Conservation (phyloP, 1,140 invertebrate genomes). For the Idris sp. region DNA sequence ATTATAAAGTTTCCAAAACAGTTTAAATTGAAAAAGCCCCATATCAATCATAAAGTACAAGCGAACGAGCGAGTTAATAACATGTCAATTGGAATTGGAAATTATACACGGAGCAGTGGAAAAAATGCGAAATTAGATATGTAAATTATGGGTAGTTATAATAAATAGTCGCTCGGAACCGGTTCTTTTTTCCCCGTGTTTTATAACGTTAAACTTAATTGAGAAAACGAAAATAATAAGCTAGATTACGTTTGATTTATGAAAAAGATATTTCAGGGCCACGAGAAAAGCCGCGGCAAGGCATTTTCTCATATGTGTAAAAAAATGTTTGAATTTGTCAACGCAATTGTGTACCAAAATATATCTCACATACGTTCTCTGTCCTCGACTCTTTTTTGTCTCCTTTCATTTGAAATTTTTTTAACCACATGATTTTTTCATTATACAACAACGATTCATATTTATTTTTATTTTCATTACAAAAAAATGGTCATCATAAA, state of each 20-base stretch:
- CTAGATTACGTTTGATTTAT: conserved; percentile 56
- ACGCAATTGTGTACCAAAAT: no score
- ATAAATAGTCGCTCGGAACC: conserved; percentile 56
- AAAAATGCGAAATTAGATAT: conserved; percentile 59
- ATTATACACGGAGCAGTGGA: conserved; percentile 38
- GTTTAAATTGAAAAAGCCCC: conserved; percentile 41
- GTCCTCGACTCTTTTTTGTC: conserved; percentile 1
- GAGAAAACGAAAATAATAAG: conserved; percentile 56
- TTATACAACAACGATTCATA: no score
- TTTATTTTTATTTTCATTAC: conserved; percentile 44
- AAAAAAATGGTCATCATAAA: conserved; percentile 53
- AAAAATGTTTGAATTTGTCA: no score
- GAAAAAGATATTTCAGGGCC: conserved; percentile 53
- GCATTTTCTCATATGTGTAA: no score
- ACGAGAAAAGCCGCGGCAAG: conserved; percentile 37
- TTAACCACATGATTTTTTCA: no score
- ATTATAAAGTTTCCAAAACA: conserved; percentile 3
- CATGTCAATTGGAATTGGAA: conserved; percentile 58
- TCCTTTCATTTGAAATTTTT: background rate
- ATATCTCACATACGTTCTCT: no score
- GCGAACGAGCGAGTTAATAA: conserved; percentile 56
- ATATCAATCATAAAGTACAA: conserved; percentile 49
- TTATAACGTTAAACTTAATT: conserved; percentile 44
- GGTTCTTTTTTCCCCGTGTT: conserved; percentile 56
- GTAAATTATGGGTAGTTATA: conserved; percentile 59